These are phyloP conservation scores for Chaitophorus viminalis DNA, from an alignment of 2,888 invertebrate species.

Conservation along the genomic window DNA sequence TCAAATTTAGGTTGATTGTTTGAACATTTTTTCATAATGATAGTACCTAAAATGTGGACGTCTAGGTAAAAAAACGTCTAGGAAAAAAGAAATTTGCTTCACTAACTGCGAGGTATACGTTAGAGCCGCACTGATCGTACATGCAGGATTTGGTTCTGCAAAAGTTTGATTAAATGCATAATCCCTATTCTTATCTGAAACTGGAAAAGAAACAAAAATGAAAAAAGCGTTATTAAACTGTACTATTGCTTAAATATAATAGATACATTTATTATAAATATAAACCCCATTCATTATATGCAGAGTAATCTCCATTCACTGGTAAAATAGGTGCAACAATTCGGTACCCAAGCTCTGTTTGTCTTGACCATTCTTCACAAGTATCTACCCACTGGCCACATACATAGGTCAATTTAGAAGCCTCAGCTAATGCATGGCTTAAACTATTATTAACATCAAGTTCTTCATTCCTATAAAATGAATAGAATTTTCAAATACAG, in stretches of 20 bases:
- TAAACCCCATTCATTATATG: conserved; percentile 81
- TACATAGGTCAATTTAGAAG: conserved; percentile 82
- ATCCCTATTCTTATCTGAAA: conserved; percentile 71
- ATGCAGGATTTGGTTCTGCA: conserved; percentile 76
- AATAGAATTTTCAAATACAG: neutral
- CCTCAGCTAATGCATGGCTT: conserved; percentile 75
- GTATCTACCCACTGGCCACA: conserved; percentile 81
- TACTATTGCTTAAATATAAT: conserved; percentile 38
- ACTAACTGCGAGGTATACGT: conserved; percentile 88
- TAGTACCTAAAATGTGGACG: conserved; percentile 75
- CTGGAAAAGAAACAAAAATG: conserved; percentile 66
- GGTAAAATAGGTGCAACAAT: conserved; percentile 87
- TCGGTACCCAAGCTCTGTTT: conserved; percentile 76
- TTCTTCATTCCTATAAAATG: conserved; percentile 46
- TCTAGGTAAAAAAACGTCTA: conserved; percentile 84
- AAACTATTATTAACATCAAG: conserved; percentile 67
- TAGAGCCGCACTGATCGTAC: conserved; percentile 82
- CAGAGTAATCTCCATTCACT: conserved; percentile 84
- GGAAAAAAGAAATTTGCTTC: conserved; percentile 82
- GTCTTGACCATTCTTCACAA: conserved; percentile 70
- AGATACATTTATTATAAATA: conserved; percentile 54
- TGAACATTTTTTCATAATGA: neutral
- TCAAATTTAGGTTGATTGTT: neutral
- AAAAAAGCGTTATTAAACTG: conserved; percentile 47
- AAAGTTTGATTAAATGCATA: conserved; percentile 68